Conservation (phyloP, 2,113 vertebrate genomes). For the Strix aluco region DNA sequence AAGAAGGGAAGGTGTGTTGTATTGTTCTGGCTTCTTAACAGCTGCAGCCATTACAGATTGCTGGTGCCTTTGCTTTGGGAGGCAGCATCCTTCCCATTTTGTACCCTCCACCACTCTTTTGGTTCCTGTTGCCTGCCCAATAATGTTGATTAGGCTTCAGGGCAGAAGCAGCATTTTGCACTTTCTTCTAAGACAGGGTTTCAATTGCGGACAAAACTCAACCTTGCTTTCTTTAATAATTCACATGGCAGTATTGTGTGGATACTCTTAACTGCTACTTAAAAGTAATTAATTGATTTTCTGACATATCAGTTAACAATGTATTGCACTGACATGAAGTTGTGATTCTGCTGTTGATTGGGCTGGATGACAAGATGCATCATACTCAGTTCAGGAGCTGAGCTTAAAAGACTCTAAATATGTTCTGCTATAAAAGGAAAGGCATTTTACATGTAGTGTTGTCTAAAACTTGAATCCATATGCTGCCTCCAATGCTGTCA, state of each 20-base stretch:
- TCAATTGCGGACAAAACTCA: constrained; percentile 61
- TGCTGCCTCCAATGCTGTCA: constrained; percentile 27
- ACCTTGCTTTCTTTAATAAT: constrained; percentile 90
- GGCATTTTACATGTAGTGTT: constrained; percentile 38
- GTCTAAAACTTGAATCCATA: constrained; percentile 57
- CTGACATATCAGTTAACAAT: constrained; percentile 95
- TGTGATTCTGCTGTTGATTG: constrained; percentile 62
- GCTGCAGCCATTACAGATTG: neutral
- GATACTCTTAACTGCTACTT: constrained; percentile 92
- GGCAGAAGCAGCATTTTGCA: constrained; percentile 66
- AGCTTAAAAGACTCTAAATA: constrained; percentile 64
- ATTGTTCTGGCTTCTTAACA: neutral
- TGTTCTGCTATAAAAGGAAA: constrained; percentile 67
- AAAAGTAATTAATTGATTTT: constrained; percentile 99
- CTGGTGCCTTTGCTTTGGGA: neutral
- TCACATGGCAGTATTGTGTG: constrained; percentile 86
- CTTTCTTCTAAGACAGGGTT: constrained; percentile 39
- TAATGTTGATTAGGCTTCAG: constrained; percentile 58
- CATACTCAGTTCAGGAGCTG: constrained; percentile 41
- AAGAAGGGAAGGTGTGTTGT: neutral
- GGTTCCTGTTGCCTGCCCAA: constrained; percentile 27
- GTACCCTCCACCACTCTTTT: neutral
- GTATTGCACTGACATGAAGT: constrained; percentile 82
- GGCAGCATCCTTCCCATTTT: neutral
- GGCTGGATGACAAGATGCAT: constrained; percentile 54